Evolutionary conservation across 1,140 invertebrate species (phyloP).

Genomic region (Monomorium pharaonis): DNA sequence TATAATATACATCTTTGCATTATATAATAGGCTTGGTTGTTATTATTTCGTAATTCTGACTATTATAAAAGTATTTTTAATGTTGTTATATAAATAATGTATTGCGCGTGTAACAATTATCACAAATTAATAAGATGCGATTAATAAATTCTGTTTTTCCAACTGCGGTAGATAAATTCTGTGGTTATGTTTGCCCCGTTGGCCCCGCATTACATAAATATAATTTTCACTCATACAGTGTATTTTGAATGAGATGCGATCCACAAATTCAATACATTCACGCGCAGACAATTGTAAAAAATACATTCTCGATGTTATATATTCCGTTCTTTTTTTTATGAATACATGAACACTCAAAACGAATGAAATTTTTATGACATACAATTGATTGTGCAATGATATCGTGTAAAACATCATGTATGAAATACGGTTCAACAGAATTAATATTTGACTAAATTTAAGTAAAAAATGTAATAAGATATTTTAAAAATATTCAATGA

Average conservation of each 20-base stretch:
- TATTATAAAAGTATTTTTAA: conserved; percentile 64
- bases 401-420: conserved; percentile 4
- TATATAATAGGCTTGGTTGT: conserved; percentile 41
- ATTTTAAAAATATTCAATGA: not conserved
- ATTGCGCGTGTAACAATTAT: conserved; percentile 59
- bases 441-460: not conserved
- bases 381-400: not conserved
- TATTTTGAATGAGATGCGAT: not conserved
- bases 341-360: not conserved
- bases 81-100: conserved; percentile 58
- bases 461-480: not conserved
- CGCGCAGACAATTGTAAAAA: not conserved
- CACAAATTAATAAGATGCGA: conserved; percentile 61
- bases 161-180: conserved; percentile 59
- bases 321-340: not conserved
- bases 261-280: not conserved
- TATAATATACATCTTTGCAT: conserved; percentile 34
- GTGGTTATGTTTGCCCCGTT: conserved; percentile 48
- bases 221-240: not conserved
- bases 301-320: not conserved
- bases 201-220: conserved; percentile 40
- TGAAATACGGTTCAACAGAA: not conserved
- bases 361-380: not conserved
- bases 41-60: conserved; percentile 35
- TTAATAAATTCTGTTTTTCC: conserved; percentile 72